Evolutionary conservation across 64 coral and sea anemone species (phyloP), one percentile per base, ranked within the genome.

Genomic region (Platygyra sinensis): DNA sequence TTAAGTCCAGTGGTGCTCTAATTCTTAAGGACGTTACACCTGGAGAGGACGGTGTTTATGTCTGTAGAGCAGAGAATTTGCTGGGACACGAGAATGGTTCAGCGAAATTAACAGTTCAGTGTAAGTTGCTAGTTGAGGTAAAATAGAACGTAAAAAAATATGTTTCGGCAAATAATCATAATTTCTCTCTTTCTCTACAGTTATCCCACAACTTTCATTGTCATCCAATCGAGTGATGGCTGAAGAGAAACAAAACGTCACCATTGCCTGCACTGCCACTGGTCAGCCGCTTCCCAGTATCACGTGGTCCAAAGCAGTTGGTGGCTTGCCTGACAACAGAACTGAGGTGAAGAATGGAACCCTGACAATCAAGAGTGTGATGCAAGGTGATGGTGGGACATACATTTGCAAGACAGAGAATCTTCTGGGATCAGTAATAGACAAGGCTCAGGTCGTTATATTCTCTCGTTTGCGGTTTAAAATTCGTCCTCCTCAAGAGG

Each of bases 21-120:
- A 77, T 30, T 69, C 65, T 91, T 12, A 32, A 7, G 28, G 33
- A 69, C 22, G 90, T 79, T 30, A 72, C 17, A 36, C 54, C 82
- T 46, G 39, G 14, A 18, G 90, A 92, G 27, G 24, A 92, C 18
- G 90, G 82, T 27, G 12, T 87, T 31, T 92, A 87, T 74, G 79
- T 46, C 49, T 92, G 90, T 46, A 79, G 55, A 79, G 90, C 81
- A 12, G 64, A 42, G 51, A 92, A 84, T 78, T 24, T 52, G 10
- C 17, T 86, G 27, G 90, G 81, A 24, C 52, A 39, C 33, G 80
- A 13, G 6, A n/a, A 74, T 16, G 46, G 10, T 5, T 75, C 86
- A 1, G 86, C 60, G 10, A 13, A 49, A n/a, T 75, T 88, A 77
- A 29, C 59, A 5, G 86, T 88, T 29, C 72, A 88, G 28, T 67